Evolutionary conservation across 2,888 invertebrate genomes (phyloP), one percentile per base, ranked within the genome.

Genomic region (Coelopa pilipes): DNA sequence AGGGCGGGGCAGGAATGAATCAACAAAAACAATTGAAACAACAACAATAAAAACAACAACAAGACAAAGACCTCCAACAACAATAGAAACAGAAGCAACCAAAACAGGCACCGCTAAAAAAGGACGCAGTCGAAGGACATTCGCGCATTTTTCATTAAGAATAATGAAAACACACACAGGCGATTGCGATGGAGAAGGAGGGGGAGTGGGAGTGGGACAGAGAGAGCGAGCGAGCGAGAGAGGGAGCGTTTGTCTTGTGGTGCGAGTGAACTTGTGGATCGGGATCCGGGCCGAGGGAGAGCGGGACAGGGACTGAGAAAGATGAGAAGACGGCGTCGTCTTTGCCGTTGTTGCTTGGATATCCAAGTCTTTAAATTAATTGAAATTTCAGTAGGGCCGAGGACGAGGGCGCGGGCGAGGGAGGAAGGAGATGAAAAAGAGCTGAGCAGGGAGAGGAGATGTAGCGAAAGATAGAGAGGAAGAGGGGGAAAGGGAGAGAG

Each of bases 21-120:
- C 24, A 45, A 62, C 76, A 76, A 50, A 77, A 81, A 82, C 81
- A 82, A 82, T 81, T 79, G 80, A 50, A 73, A 74, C 47, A 45
- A 59, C 53, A 69, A 69, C 55, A 49, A 34, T n/a, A n/a, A 34
- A 12, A 62, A 34, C 49, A 15, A 63, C 12, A 46, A 46, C n/a
- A 63, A n/a, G 17, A 45, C 17, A 63, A 47, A 21, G 24, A 15
- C 5, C 10, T 77, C 76, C 76, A 76, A 50, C 78, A 81, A 82
- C 81, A 82, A 82, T 81, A 79, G 80, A 50, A 73, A 74, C 47
- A 45, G 63, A 50, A 69, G 63, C 55, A 49, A 34, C 24, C 34
- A 34, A 34, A 82, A 82, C 81, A 79, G 80, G 50, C 71, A 74
- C 49, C 24, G 63, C 53, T 63, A 69, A 46, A 49, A 34, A 19